Percentiles rank a stretch among this genome's conserved stretches.
Conservation (phyloP, 2,888 invertebrate genomes). For the Temnothorax unifasciatus region DNA sequence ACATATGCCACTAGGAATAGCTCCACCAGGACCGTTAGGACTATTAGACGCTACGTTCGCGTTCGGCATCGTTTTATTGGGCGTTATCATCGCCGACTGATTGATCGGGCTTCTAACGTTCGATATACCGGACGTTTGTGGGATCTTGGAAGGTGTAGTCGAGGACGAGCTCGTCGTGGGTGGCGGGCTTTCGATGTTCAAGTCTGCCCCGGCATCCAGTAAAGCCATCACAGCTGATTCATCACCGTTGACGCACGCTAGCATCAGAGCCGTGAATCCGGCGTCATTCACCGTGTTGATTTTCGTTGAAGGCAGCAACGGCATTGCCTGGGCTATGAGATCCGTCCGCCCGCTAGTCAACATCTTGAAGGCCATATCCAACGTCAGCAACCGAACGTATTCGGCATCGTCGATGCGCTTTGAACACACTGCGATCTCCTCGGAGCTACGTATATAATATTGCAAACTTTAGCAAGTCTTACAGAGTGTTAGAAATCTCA, state of each 20-base stretch:
- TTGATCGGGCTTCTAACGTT: constrained; percentile 69
- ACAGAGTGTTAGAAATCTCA: neutral
- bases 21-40: constrained; percentile 77
- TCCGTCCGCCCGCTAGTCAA: constrained; percentile 93
- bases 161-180: constrained; percentile 72
- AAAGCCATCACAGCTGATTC: constrained; percentile 91
- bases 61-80: constrained; percentile 82
- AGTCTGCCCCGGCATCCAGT: constrained; percentile 93
- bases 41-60: constrained; percentile 81
- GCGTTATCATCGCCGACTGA: constrained; percentile 79
- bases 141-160: constrained; percentile 75
- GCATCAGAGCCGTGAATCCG: constrained; percentile 94
- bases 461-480: constrained; percentile 7
- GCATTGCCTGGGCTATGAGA: constrained; percentile 92
- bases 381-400: constrained; percentile 89
- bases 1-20: constrained; percentile 48
- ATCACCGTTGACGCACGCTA: constrained; percentile 93
- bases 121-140: constrained; percentile 67
- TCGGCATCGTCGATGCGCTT: constrained; percentile 87
- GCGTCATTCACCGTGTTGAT: constrained; percentile 93
- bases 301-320: constrained; percentile 91
- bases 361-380: constrained; percentile 93
- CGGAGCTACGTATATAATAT: constrained; percentile 85
- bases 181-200: constrained; percentile 93
- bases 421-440: constrained; percentile 87